These are phyloP conservation scores for Lepidochrysops patricia DNA, from an alignment of 2,888 invertebrate genomes.

Conservation along the genomic window DNA sequence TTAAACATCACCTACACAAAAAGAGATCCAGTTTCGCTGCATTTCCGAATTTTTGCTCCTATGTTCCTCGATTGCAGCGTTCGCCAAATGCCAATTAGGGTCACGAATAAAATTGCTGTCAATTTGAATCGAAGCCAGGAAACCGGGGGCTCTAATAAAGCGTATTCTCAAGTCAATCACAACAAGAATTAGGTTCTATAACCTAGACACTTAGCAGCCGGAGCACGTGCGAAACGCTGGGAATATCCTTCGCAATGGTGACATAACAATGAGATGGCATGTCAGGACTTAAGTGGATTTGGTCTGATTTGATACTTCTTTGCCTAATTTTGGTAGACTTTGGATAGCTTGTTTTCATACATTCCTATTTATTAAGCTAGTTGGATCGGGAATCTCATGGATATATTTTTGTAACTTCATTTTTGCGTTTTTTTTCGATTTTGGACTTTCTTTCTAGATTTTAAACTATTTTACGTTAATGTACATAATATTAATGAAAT, in stretches of 20 bases:
- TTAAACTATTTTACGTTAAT: no score
- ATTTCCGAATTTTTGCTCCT: not conserved
- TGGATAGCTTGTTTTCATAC: no score
- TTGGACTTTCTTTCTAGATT: no score
- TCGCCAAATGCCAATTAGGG: conserved; percentile 4
- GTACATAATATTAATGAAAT: no score
- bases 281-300: conserved; percentile 7
- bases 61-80: not conserved
- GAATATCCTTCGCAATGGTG: conserved; percentile 19
- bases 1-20: no score
- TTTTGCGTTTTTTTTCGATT: no score
- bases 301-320: not conserved
- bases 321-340: no score
- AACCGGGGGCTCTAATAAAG: conserved; percentile 3
- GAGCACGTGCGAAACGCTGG: conserved; percentile 17
- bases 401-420: no score
- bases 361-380: no score
- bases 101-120: conserved; percentile 1
- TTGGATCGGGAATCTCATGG: no score
- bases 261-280: conserved; percentile 11
- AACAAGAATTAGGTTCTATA: conserved; percentile 10
- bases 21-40: not conserved
- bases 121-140: conserved; percentile 6
- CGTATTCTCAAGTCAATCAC: conserved; percentile 14
- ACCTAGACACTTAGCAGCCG: conserved; percentile 7